Percentiles rank a stretch among this genome's conserved stretches.
Evolutionary conservation across 2,888 invertebrate genomes (phyloP).

Genomic region (Nephrocerus scutellatus): DNA sequence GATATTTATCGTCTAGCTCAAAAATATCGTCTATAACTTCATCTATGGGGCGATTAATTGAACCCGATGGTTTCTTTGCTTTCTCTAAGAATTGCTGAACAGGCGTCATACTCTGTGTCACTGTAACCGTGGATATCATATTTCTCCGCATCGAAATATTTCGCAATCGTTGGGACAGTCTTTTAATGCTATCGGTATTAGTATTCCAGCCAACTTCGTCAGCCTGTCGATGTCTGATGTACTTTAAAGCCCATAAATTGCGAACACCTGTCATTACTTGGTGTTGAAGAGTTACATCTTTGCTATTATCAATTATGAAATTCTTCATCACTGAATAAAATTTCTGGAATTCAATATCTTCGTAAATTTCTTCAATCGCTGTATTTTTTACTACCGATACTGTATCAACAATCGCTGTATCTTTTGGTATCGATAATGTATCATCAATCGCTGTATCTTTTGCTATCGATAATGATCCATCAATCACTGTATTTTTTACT

Average conservation of each 20-base stretch:
- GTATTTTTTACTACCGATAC: constrained; percentile 6
- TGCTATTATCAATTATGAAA: constrained; percentile 32
- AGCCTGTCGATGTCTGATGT: constrained; percentile 26
- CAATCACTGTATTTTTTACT: constrained; percentile 3
- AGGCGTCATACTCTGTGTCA: constrained; percentile 3
- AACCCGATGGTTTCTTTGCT: constrained; percentile 15
- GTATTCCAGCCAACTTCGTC: constrained; percentile 20
- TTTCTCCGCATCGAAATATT: constrained; percentile 31
- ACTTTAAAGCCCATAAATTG: constrained; percentile 39
- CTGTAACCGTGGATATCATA: constrained; percentile 14
- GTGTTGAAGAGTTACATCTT: constrained; percentile 32
- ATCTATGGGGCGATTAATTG: constrained; percentile 36
- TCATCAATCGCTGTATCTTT: too few relatives aligned
- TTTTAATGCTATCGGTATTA: constrained; percentile 26
- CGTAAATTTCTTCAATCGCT: constrained; percentile 17
- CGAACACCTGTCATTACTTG: constrained; percentile 32
- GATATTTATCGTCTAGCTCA: constrained; percentile 38
- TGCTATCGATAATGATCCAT: too few relatives aligned
- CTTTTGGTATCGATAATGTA: too few relatives aligned
- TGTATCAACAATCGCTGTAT: too few relatives aligned
- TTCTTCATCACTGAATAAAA: constrained; percentile 34
- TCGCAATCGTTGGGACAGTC: constrained; percentile 36
- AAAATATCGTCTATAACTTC: constrained; percentile 44
- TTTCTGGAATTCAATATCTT: constrained; percentile 32
- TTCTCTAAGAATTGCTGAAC: too few relatives aligned